Evolutionary conservation across 2,888 invertebrate genomes (phyloP), one percentile per base, ranked within the genome.

Genomic region (Ethmia dodecea): DNA sequence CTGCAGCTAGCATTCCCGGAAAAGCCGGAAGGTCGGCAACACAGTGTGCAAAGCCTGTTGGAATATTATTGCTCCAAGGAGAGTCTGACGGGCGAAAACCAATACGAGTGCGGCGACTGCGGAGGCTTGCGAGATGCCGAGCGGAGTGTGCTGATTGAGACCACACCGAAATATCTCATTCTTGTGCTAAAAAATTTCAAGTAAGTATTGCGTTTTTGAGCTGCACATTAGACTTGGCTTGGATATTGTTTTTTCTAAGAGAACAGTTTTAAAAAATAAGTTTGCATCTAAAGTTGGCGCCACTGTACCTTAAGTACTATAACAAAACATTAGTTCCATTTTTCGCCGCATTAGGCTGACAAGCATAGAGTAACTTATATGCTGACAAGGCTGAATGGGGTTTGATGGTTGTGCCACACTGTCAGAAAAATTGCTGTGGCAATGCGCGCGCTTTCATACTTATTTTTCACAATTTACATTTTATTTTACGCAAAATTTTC

Each of bases 61-160:
- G 91, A 93, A 47, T 93, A 90, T 60, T 95, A 93, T 64, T 89
- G 94, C 47, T 90, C 92, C 12, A 91, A 93, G 1, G 96, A 96
- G 63, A 89, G 89, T 35, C 72, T 96, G 18, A 89, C 90, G 1
- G 95, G 93, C 0, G 94, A 94, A 33, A 96, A 96, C 64, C 91
- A 71, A 26, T 96, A 96, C 68, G 89, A 90, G 45, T 96, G 96
- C 79, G 91, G 91, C 41, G 89, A 89, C 32, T 96, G 96, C 64
- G 89, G 89, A 32, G 88, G 88, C 9, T 76, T 94, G 9, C 91
- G 92, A 25, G 94, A 96, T 56, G 96, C 94, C 0, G 92, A 93
- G 61, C 55, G 77, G 13, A 73, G 71, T 35, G 79, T 81, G 0
- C 43, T 74, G 1, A 89, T 95, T 5, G 88, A 92, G 8, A 89